A percentile compares a stretch with the other conserved stretches of the same genome.
These are phyloP conservation scores for Todiramphus chloris DNA, from an alignment of 2,113 vertebrate genomes.

Conservation along the genomic window DNA sequence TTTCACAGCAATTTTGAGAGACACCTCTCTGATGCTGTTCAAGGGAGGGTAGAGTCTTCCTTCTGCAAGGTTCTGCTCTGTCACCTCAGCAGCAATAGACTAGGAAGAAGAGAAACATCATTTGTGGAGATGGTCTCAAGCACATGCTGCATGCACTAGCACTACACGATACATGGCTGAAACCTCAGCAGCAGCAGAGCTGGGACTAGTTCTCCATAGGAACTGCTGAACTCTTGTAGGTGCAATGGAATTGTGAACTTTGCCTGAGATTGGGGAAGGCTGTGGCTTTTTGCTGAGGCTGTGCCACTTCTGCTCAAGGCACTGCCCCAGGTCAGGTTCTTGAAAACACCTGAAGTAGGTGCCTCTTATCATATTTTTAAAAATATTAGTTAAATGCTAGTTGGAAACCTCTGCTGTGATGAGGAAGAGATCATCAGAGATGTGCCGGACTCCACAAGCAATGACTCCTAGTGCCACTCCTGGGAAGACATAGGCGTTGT, in stretches of 20 bases:
- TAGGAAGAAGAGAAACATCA: conserved; percentile 45
- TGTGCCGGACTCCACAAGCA: conserved; percentile 88
- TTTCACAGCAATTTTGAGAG: conserved; percentile 93
- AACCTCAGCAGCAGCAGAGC: not conserved
- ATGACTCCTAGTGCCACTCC: conserved; percentile 93
- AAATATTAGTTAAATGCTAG: not conserved
- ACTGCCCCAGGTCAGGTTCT: not conserved
- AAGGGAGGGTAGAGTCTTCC: conserved; percentile 95
- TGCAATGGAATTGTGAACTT: not conserved
- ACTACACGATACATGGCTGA: not conserved
- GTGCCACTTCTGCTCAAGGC: not conserved
- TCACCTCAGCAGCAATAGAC: conserved; percentile 90
- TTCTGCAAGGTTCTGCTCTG: conserved; percentile 90
- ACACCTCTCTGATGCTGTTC: conserved; percentile 90
- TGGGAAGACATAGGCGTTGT: conserved; percentile 96
- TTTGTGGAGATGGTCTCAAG: not conserved
- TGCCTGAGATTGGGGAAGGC: not conserved
- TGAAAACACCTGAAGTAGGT: not conserved
- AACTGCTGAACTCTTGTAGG: not conserved
- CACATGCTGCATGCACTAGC: not conserved
- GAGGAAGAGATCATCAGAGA: conserved; percentile 94
- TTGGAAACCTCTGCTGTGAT: conserved; percentile 88
- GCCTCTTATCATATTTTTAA: not conserved
- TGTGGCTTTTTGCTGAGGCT: not conserved
- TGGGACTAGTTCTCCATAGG: not conserved